Evolutionary conservation across 2,797 vertebrate species (phyloP).

Genomic region (Mormyrus proboscirostris): DNA sequence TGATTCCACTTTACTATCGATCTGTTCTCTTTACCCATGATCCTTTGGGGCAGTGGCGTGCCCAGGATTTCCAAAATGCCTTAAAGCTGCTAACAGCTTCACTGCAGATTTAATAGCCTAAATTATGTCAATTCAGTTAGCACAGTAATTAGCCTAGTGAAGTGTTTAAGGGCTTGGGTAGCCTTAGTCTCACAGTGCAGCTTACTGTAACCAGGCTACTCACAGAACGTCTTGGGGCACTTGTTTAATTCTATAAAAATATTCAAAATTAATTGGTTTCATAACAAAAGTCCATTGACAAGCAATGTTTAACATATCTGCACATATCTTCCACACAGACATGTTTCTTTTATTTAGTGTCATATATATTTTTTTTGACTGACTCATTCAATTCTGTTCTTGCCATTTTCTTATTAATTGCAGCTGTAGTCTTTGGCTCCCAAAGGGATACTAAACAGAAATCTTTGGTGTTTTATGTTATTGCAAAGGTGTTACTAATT

Average conservation of each 20-base stretch:
- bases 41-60: background rate
- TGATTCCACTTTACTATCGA: background rate
- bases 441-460: background rate
- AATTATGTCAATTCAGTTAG: conserved; percentile 5
- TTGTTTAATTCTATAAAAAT: background rate
- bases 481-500: background rate
- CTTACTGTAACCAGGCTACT: background rate
- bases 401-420: background rate
- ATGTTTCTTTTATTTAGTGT: background rate
- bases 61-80: background rate
- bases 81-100: background rate
- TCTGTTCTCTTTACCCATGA: background rate
- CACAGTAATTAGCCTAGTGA: background rate
- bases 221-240: background rate
- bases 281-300: background rate
- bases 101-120: background rate
- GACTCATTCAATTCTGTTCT: background rate
- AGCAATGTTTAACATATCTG: background rate
- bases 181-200: background rate
- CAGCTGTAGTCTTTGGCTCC: background rate
- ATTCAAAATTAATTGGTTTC: background rate
- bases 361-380: background rate
- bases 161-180: background rate
- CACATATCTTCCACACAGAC: background rate
- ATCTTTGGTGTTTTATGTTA: background rate